These are phyloP conservation scores for Alexandromys fortis DNA, from an alignment of 2,113 vertebrate species.

Conservation along the genomic window DNA sequence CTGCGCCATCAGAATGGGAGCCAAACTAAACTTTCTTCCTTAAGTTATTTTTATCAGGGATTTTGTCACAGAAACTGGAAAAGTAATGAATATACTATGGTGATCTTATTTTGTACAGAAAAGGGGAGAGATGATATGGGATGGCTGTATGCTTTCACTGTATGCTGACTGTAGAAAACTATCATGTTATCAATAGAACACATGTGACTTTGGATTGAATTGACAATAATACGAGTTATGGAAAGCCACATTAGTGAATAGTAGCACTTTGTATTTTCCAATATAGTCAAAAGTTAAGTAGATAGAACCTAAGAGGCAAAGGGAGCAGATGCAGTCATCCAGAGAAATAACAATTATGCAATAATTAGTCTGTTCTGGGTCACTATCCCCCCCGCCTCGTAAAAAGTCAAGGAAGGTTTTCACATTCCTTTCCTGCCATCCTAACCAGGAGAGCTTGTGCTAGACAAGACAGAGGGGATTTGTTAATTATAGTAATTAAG, in stretches of 20 bases:
- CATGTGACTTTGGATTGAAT: background rate
- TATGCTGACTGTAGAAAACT: background rate
- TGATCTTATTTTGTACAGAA: background rate
- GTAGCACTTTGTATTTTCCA: background rate
- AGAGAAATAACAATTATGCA: background rate
- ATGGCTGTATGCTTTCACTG: background rate
- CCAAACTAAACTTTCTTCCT: background rate
- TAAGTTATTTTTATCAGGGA: background rate
- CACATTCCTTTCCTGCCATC: background rate
- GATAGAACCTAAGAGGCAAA: background rate
- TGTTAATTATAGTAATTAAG: background rate
- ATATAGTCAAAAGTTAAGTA: background rate
- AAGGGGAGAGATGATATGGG: background rate
- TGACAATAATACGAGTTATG: background rate
- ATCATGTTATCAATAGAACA: background rate
- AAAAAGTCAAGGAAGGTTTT: background rate
- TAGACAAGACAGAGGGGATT: background rate
- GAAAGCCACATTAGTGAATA: background rate
- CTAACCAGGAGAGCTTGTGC: background rate
- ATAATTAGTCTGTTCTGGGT: background rate
- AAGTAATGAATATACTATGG: background rate
- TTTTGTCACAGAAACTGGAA: background rate
- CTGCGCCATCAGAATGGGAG: background rate
- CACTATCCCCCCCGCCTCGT: accelerated
- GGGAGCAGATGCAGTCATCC: background rate